Evolutionary conservation across 2,797 vertebrate genomes (phyloP).

Genomic region (Coregonus ussuriensis): DNA sequence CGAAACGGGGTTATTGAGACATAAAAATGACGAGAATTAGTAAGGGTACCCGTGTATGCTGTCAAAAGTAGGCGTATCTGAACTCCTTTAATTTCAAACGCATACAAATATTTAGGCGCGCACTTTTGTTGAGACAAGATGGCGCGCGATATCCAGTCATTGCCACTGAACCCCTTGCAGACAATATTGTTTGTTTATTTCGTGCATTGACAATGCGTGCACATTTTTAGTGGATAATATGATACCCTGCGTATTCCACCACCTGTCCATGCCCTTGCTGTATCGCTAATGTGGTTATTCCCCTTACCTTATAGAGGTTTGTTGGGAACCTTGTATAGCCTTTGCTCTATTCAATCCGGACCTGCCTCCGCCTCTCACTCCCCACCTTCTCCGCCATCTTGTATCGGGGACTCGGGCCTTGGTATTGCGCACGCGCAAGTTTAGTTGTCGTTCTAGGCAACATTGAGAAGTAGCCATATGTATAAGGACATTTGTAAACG

Average conservation of each 20-base stretch:
- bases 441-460: conserved; percentile 34
- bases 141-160: conserved; percentile 73
- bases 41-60: conserved; percentile 2
- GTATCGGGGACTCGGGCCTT: conserved; percentile 81
- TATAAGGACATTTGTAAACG: conserved; percentile 38
- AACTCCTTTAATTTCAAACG: conserved; percentile 30
- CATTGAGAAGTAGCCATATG: too few relatives aligned
- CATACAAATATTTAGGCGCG: conserved; percentile 57
- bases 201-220: conserved; percentile 27
- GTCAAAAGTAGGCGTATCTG: conserved; percentile 14
- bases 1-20: neutral
- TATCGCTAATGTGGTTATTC: conserved; percentile 44
- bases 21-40: conserved; percentile 15
- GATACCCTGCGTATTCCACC: conserved; percentile 62
- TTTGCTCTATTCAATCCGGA: conserved; percentile 77
- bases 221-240: conserved; percentile 27
- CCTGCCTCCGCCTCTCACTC: conserved; percentile 91
- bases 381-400: conserved; percentile 96
- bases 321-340: conserved; percentile 72
- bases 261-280: conserved; percentile 45
- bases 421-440: conserved; percentile 80
- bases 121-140: conserved; percentile 75
- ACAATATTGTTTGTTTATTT: conserved; percentile 45
- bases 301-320: conserved; percentile 83
- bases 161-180: conserved; percentile 52